Evolutionary conservation across 2,888 invertebrate genomes (phyloP), one percentile per base, ranked within the genome.

Genomic region (Papilio demoleus): DNA sequence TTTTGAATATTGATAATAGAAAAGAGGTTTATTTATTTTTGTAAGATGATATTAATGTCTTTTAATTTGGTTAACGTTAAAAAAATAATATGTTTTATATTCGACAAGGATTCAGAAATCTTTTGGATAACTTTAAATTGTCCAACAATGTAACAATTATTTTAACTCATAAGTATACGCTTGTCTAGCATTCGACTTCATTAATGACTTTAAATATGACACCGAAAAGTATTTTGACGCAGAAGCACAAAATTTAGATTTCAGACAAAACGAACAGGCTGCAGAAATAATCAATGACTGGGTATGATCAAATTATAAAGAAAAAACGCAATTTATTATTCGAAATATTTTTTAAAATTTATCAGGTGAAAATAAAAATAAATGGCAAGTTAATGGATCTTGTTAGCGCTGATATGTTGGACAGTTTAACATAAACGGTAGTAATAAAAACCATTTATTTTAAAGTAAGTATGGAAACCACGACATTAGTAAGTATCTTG

Each of bases 371-470:
- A 3, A 63, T 76, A 2, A 58, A 74, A 24, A 87, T 87, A 4
- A 75, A 76, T 36, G 75, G 79, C n/a, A 77, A 72, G 58, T 87
- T 88, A 9, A 67, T 75, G 61, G 56, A 83, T 12, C 74, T 87
- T 9, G 75, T 84, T 1, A 62, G 70, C 0, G 40, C 79, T 0
- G 65, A 72, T 0, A 72, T 78, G 70, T 73, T 88, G 3, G 71
- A 40, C 66, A n/a, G 34, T 0, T 3, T 53, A 0, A 84, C 85
- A 5, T 71, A 79, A 34, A 27, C 85, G n/a, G 81, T 82, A 9
- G 58, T 87, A 19, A 71, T 80, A 17, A 84, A 87, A 65, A 83
- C 81, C 27, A 71, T 88, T 14, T 86, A 83, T 68, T 86, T 82
- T 62, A 65, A 79, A 67, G 78, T 77, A 71, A 73, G 61, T 53